These are phyloP conservation scores for Melikaiella ostensackeni DNA, from an alignment of 2,888 invertebrate genomes.

Conservation along the genomic window DNA sequence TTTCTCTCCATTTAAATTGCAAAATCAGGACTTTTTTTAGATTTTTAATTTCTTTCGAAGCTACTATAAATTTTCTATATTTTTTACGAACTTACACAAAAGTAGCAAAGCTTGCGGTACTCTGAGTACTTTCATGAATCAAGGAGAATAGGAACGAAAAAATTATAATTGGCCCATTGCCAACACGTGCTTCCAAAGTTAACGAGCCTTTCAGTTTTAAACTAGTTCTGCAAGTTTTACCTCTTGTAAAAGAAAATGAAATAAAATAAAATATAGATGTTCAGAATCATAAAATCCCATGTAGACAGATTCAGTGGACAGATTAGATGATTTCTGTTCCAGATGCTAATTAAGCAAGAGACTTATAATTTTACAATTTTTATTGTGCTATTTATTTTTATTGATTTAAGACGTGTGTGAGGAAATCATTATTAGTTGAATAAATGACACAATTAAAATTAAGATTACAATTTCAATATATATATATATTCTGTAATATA, in stretches of 20 bases:
- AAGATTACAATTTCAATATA: no score
- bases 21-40: background rate
- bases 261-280: background rate
- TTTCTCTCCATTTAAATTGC: background rate
- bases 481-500: no score
- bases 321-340: background rate
- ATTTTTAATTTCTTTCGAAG: background rate
- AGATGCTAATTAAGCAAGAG: background rate
- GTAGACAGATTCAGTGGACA: background rate
- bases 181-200: background rate
- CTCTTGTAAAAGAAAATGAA: background rate
- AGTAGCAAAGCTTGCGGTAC: background rate
- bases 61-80: background rate
- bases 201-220: background rate
- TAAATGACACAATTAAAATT: no score
- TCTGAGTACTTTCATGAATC: background rate
- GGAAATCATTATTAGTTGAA: no score
- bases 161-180: background rate
- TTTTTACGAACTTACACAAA: background rate
- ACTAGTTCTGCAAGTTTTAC: background rate
- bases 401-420: no score
- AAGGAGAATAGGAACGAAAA: background rate
- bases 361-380: background rate
- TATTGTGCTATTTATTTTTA: background rate
- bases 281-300: background rate